phyloP scores from a whole-genome alignment of 2,888 invertebrate species.

The Leptinotarsa juncta region DNA sequence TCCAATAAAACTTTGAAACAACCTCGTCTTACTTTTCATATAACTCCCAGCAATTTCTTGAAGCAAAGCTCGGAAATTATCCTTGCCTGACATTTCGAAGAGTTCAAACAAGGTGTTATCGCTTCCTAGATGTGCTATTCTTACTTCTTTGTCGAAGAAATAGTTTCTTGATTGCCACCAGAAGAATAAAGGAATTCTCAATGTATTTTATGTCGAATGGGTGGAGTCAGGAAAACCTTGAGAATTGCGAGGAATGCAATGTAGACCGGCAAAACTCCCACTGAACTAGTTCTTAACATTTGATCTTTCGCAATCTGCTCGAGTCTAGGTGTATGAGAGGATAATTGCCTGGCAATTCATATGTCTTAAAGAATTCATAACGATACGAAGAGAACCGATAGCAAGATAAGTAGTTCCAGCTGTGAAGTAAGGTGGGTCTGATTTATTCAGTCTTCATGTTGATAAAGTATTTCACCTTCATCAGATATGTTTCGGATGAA shows the following conservation, averaged over 20 bases:
- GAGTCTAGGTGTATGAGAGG: slow-evolving; percentile 20
- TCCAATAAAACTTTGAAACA: slow-evolving; percentile 1
- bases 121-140: background rate
- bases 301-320: slow-evolving; percentile 35
- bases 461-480: too few relatives aligned
- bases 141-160: slow-evolving; percentile 37
- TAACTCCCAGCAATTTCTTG: background rate
- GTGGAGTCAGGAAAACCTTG: slow-evolving; percentile 62
- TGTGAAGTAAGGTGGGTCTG: too few relatives aligned
- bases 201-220: slow-evolving; percentile 44
- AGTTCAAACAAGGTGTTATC: slow-evolving; percentile 3
- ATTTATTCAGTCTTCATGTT: too few relatives aligned
- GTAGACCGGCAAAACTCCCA: slow-evolving; percentile 50
- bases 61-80: background rate
- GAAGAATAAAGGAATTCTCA: slow-evolving; percentile 45
- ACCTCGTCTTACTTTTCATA: background rate
- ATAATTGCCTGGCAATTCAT: slow-evolving; percentile 11
- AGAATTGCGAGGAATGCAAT: slow-evolving; percentile 46
- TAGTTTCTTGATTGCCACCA: slow-evolving; percentile 44
- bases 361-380: slow-evolving; percentile 8
- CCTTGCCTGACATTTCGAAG: slow-evolving; percentile 2
- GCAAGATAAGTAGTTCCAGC: background rate
- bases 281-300: slow-evolving; percentile 49
- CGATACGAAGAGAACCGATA: background rate
- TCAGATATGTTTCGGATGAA: too few relatives aligned